Percentiles rank a stretch among this genome's conserved stretches.
Conservation (phyloP, 2,113 vertebrate genomes). For the Gymnorhina tibicen region DNA sequence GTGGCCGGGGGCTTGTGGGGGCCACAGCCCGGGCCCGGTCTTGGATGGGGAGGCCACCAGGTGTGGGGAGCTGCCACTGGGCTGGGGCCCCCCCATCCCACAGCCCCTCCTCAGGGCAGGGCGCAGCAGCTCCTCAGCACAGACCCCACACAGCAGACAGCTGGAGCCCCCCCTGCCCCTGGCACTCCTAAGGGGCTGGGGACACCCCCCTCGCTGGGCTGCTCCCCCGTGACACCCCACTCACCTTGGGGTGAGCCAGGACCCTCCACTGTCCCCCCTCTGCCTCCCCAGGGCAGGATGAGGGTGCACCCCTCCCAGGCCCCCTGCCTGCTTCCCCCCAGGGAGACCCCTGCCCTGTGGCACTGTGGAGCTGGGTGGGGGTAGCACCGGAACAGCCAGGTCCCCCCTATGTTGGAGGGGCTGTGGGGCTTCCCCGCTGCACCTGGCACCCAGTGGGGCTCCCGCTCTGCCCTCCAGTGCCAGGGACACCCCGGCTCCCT, state of each 20-base stretch:
- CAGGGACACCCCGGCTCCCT: not conserved
- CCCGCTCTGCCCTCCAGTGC: not conserved
- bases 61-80: not conserved
- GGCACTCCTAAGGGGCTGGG: not conserved
- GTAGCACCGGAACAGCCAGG: not conserved
- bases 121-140: not conserved
- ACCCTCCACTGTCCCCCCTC: not conserved
- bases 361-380: not conserved
- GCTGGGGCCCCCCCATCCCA: not conserved
- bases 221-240: not conserved
- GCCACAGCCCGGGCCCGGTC: not conserved
- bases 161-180: not conserved
- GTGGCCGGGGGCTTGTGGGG: not conserved
- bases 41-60: not conserved
- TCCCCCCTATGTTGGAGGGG: fast-evolving
- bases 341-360: not conserved
- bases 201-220: not conserved
- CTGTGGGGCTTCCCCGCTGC: not conserved
- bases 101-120: not conserved
- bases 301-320: not conserved
- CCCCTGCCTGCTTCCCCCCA: not conserved
- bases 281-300: not conserved
- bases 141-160: not conserved
- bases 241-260: not conserved
- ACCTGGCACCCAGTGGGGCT: not conserved